phyloP scores from a whole-genome alignment of 1,140 invertebrate species.

The Ephestia elutella region DNA sequence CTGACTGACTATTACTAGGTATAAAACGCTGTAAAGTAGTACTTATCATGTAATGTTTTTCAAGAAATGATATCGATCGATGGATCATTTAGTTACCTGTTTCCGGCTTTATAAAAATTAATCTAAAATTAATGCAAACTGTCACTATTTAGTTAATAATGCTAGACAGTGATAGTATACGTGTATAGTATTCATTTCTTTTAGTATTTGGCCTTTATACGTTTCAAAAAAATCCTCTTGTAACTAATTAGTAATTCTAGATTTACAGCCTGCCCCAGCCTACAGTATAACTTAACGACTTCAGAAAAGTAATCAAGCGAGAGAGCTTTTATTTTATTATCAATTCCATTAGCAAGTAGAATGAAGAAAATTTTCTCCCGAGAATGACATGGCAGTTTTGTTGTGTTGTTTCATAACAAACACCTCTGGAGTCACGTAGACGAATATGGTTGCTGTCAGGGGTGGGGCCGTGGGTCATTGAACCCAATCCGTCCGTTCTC shows the following conservation, averaged over 20 bases:
- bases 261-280: not conserved
- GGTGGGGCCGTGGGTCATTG: conserved; percentile 45
- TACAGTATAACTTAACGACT: not conserved
- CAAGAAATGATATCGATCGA: not conserved
- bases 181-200: no score
- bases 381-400: not conserved
- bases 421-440: conserved; percentile 49
- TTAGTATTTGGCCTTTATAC: no score
- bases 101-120: no score
- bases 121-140: no score
- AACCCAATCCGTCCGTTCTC: conserved; percentile 28
- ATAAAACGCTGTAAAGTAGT: not conserved
- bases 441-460: conserved; percentile 31
- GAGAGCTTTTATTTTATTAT: not conserved
- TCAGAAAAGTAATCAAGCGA: conserved; percentile 4
- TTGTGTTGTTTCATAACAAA: conserved; percentile 14
- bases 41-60: not conserved
- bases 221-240: no score
- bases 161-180: no score
- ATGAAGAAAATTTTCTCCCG: not conserved
- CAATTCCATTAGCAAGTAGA: no score
- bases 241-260: not conserved
- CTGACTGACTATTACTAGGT: no score
- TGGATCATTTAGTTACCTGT: not conserved
- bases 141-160: no score